A percentile compares a stretch with the other conserved stretches of the same genome.
phyloP scores from a whole-genome alignment of 2,113 vertebrate species.

The Typhlomys cinereus region DNA sequence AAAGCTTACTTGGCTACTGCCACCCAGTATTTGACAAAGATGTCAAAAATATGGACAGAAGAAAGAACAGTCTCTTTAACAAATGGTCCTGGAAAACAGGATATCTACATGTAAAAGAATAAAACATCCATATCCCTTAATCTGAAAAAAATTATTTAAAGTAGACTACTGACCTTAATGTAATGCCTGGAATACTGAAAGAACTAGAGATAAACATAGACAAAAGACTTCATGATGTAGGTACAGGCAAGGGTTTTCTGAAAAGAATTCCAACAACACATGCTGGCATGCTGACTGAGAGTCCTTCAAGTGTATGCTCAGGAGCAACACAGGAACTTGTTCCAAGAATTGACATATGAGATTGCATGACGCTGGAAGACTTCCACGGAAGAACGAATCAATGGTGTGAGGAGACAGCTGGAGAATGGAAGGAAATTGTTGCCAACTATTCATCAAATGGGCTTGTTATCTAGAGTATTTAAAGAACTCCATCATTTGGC shows the following conservation, averaged over 20 bases:
- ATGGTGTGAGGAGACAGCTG: neutral
- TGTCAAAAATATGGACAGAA: too few relatives aligned
- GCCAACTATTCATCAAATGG: neutral
- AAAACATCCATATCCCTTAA: neutral
- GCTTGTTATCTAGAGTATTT: neutral
- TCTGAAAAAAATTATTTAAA: neutral
- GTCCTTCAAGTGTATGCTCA: too few relatives aligned
- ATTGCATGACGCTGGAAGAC: neutral
- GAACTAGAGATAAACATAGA: too few relatives aligned
- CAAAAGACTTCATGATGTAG: neutral
- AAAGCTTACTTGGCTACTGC: too few relatives aligned
- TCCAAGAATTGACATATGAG: neutral
- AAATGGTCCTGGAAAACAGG: neutral
- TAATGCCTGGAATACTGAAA: neutral
- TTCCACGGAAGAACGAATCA: neutral
- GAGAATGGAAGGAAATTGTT: neutral
- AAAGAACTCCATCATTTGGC: neutral
- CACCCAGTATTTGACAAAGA: too few relatives aligned
- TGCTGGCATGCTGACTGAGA: too few relatives aligned
- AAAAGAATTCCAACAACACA: neutral
- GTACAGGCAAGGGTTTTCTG: neutral
- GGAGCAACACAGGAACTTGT: neutral
- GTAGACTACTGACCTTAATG: too few relatives aligned
- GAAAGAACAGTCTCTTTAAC: too few relatives aligned
- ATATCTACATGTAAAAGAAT: neutral